Evolutionary conservation across 2,797 vertebrate genomes (phyloP).

Genomic region (Phyllotis vaccarum): DNA sequence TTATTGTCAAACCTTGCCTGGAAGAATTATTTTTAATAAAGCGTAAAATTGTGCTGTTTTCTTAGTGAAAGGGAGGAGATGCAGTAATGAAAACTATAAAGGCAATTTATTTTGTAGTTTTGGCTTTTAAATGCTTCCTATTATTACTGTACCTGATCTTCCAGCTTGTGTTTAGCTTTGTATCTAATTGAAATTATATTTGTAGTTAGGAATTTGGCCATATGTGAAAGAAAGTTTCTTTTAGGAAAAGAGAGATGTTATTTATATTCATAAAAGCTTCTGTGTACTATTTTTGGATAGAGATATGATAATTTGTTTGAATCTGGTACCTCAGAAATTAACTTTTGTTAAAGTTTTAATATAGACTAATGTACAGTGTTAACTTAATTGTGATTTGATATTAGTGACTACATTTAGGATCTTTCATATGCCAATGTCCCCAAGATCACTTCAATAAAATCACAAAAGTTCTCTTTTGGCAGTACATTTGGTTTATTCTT

Average conservation of each 20-base stretch:
- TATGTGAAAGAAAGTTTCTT: constrained; percentile 67
- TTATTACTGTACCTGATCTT: constrained; percentile 52
- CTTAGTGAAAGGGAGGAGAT: constrained; percentile 53
- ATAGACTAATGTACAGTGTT: constrained; percentile 71
- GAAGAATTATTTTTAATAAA: constrained; percentile 72
- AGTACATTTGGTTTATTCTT: constrained; percentile 75
- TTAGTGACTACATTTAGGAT: constrained; percentile 72
- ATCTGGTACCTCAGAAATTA: constrained; percentile 45
- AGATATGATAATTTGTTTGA: constrained; percentile 66
- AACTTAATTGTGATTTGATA: constrained; percentile 70
- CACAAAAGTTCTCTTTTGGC: constrained; percentile 70
- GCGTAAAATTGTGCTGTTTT: constrained; percentile 43
- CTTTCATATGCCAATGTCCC: constrained; percentile 62
- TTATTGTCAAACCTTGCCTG: constrained; percentile 52
- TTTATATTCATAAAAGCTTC: constrained; percentile 49
- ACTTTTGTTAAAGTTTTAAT: constrained; percentile 70
- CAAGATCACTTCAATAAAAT: constrained; percentile 80
- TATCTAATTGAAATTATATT: constrained; percentile 59
- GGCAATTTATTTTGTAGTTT: constrained; percentile 64
- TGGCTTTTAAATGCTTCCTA: constrained; percentile 46
- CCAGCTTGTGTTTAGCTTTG: constrained; percentile 69
- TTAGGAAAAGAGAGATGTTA: constrained; percentile 60
- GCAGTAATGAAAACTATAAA: constrained; percentile 54
- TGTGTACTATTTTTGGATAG: constrained; percentile 64
- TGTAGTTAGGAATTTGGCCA: constrained; percentile 64